Conservation (phyloP, 2,113 vertebrate genomes). For the Amphiprion percula region DNA sequence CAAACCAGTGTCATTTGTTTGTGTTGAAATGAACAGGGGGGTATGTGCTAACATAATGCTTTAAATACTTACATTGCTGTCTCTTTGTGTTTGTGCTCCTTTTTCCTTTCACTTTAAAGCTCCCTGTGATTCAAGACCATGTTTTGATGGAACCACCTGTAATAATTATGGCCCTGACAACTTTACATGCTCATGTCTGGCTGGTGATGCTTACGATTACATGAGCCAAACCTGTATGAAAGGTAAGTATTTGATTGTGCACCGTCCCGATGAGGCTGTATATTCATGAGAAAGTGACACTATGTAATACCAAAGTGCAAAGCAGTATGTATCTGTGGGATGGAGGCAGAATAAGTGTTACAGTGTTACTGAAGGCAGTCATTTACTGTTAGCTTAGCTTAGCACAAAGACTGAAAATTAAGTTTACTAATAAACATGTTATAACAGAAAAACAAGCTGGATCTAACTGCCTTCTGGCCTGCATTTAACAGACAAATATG, state of each 20-base stretch:
- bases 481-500: no score
- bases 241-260: constrained; percentile 39
- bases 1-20: neutral
- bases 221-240: rapidly evolving
- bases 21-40: neutral
- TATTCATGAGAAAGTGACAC: neutral
- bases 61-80: neutral
- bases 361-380: no score
- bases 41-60: neutral
- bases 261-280: neutral
- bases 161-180: neutral
- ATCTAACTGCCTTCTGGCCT: no score
- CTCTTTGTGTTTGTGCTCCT: neutral
- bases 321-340: no score
- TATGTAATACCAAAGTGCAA: no score
- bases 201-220: constrained; percentile 47
- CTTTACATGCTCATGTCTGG: constrained; percentile 61
- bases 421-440: no score
- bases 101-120: constrained; percentile 26
- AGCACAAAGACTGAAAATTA: no score
- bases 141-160: constrained; percentile 63
- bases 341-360: no score
- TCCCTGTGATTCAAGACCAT: constrained; percentile 45
- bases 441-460: no score
- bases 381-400: neutral